Percentiles rank a stretch among this genome's conserved stretches.
Evolutionary conservation across 2,797 vertebrate species (phyloP).

Genomic region (Carcharodon carcharias): DNA sequence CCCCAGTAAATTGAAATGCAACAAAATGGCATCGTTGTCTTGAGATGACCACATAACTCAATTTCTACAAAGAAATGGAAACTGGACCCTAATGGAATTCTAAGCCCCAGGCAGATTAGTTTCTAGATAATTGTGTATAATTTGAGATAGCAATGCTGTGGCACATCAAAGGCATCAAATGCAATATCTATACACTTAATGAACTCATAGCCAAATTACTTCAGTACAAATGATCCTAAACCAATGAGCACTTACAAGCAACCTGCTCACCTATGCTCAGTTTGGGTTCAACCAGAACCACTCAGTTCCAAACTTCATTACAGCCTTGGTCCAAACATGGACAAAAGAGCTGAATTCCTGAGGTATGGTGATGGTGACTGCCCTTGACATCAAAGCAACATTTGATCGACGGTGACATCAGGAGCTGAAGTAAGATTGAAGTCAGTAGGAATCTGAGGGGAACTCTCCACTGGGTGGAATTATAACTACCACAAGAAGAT

Average conservation of each 20-base stretch:
- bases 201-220: not conserved
- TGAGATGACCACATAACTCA: not conserved
- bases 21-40: not conserved
- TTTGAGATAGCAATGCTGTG: not conserved
- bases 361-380: not conserved
- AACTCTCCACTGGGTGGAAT: not conserved
- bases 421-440: not conserved
- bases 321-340: not conserved
- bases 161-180: not conserved
- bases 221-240: not conserved
- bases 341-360: not conserved
- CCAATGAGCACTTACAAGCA: not conserved
- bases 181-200: not conserved
- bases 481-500: not conserved
- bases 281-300: not conserved
- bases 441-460: not conserved
- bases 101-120: not conserved
- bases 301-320: not conserved
- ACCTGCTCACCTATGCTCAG: not conserved
- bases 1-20: slow-evolving; percentile 22
- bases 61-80: not conserved
- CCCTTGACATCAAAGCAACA: not conserved
- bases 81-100: not conserved
- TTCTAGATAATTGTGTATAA: not conserved
- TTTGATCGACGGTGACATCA: not conserved